Conservation (phyloP, 2,797 vertebrate genomes). For the Eulemur mongoz region DNA sequence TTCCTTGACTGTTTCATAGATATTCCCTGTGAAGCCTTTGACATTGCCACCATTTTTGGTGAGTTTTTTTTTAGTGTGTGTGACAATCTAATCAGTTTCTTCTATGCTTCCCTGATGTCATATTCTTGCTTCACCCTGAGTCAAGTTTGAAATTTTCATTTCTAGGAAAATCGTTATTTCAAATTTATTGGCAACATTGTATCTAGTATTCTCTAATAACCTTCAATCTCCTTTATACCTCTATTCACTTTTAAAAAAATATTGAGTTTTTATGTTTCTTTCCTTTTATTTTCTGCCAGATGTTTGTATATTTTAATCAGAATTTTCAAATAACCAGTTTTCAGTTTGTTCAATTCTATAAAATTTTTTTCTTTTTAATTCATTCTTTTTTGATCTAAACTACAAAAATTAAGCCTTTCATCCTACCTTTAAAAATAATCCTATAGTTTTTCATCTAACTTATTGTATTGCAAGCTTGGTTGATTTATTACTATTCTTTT, state of each 20-base stretch:
- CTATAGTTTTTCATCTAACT: background rate
- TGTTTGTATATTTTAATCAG: constrained; percentile 17
- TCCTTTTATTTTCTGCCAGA: constrained; percentile 24
- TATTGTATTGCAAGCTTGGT: background rate
- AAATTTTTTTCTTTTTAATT: background rate
- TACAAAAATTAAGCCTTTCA: constrained; percentile 37
- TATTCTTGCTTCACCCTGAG: background rate
- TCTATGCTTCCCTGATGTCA: background rate
- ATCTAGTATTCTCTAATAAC: background rate
- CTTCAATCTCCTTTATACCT: background rate
- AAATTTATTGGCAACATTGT: background rate
- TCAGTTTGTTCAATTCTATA: constrained; percentile 19
- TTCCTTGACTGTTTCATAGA: background rate
- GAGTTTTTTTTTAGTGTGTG: background rate
- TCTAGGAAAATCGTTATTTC: background rate
- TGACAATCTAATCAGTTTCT: background rate
- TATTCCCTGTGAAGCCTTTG: background rate
- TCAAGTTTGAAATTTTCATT: constrained; percentile 26
- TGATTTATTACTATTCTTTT: background rate
- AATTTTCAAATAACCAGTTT: constrained; percentile 22
- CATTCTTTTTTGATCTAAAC: constrained; percentile 33
- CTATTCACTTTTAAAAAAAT: background rate
- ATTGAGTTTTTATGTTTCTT: background rate
- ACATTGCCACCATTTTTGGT: background rate
- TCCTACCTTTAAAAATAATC: constrained; percentile 22